Percentiles rank a stretch among this genome's conserved stretches.
Conservation (phyloP, 2,797 vertebrate species). For the Amazona finschi region DNA sequence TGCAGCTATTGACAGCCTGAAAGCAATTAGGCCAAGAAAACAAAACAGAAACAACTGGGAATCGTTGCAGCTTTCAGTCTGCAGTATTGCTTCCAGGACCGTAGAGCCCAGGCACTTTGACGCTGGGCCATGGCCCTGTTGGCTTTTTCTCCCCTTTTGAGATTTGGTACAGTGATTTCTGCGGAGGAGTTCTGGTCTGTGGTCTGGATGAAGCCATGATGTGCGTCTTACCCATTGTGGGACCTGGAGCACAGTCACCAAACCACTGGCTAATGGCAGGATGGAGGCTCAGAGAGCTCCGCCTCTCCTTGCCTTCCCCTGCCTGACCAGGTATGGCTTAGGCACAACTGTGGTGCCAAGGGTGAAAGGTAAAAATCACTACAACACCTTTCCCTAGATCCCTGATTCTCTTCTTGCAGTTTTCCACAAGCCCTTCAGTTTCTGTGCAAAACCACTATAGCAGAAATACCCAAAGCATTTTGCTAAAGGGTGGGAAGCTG, state of each 20-base stretch:
- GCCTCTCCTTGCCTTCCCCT: neutral
- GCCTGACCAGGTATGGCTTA: neutral
- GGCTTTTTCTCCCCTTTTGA: neutral
- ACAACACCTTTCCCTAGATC: no score
- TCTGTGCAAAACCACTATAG: neutral
- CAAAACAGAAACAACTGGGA: constrained; percentile 8
- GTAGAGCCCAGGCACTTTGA: neutral
- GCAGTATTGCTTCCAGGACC: neutral
- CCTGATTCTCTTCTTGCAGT: neutral
- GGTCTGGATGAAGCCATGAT: neutral
- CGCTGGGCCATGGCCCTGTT: neutral
- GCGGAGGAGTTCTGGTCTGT: neutral
- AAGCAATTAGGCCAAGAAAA: constrained; percentile 26
- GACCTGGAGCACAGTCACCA: neutral
- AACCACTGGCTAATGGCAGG: neutral
- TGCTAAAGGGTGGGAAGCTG: neutral
- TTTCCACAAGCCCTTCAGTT: neutral
- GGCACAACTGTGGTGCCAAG: no score
- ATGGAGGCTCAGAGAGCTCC: neutral
- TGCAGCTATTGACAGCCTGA: constrained; percentile 6
- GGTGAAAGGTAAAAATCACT: neutral
- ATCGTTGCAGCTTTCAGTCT: neutral
- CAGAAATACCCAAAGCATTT: neutral
- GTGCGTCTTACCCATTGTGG: fast-evolving
- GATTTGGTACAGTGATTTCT: neutral